Conservation (phyloP, 2,113 vertebrate genomes). For the mouse (Mus musculus) region DNA sequence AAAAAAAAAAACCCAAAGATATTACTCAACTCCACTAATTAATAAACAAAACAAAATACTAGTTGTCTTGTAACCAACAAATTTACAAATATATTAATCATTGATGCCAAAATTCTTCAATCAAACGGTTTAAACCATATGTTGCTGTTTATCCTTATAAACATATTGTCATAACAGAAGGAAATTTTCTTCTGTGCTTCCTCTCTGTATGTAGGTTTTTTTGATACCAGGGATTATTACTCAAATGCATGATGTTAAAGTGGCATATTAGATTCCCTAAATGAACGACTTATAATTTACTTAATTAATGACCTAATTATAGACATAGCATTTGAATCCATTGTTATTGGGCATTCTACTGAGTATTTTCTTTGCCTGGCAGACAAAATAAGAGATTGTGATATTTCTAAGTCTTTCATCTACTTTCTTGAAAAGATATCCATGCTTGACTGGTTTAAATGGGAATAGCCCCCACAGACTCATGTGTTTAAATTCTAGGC, state of each 20-base stretch:
- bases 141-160: neutral
- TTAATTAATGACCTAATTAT: neutral
- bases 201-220: neutral
- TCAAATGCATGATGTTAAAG: neutral
- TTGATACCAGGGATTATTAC: neutral
- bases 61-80: neutral
- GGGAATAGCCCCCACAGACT: neutral
- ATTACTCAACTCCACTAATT: neutral
- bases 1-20: neutral
- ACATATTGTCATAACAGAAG: neutral
- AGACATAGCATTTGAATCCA: neutral
- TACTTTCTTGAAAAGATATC: neutral
- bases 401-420: neutral
- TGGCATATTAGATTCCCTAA: neutral
- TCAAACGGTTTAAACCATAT: neutral
- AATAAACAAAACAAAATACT: constrained; percentile 6
- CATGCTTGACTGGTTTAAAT: neutral
- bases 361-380: neutral
- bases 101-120: neutral
- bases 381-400: neutral
- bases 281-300: neutral
- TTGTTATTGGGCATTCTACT: neutral
- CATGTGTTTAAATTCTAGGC: neutral
- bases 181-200: too few species aligned
- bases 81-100: neutral